A percentile compares a stretch with the other conserved stretches of the same genome.
These are phyloP conservation scores for Carassius carassius DNA, from an alignment of 2,113 vertebrate species.

Conservation along the genomic window DNA sequence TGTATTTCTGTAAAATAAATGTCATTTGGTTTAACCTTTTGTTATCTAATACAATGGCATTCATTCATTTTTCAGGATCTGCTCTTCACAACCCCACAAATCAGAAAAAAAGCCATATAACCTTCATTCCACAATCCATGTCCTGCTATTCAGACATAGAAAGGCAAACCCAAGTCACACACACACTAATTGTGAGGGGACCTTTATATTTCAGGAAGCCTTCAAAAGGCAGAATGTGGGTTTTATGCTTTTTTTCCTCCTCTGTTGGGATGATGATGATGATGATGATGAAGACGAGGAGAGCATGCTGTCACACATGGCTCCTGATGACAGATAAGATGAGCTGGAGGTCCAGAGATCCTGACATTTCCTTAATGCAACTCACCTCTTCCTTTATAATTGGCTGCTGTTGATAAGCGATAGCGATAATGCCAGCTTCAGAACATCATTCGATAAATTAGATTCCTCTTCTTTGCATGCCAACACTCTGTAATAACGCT, in stretches of 20 bases:
- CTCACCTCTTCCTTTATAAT: constrained; percentile 71
- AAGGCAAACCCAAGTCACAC: not conserved
- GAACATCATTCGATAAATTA: constrained; percentile 55
- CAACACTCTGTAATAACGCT: not conserved
- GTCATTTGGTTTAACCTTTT: not conserved
- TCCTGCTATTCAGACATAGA: not conserved
- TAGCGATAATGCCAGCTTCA: constrained; percentile 61
- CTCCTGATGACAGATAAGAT: constrained; percentile 63
- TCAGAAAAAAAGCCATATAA: not conserved
- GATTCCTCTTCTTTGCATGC: not conserved
- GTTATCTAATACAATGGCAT: constrained; percentile 10
- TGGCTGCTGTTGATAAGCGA: constrained; percentile 73
- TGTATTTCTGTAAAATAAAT: constrained; percentile 1
- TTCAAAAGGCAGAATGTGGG: not conserved
- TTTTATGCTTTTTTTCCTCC: not conserved
- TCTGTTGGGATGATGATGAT: not conserved
- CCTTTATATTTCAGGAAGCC: not conserved
- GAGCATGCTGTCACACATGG: constrained; percentile 39
- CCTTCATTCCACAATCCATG: not conserved
- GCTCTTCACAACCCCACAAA: not conserved
- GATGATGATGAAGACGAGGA: constrained; percentile 7
- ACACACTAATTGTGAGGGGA: not conserved
- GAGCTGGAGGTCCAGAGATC: constrained; percentile 70
- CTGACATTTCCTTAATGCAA: constrained; percentile 74
- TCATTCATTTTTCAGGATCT: not conserved